Base-by-base conservation (phyloP, 2,113 vertebrate species). In the Lophotis ruficrista region DNA sequence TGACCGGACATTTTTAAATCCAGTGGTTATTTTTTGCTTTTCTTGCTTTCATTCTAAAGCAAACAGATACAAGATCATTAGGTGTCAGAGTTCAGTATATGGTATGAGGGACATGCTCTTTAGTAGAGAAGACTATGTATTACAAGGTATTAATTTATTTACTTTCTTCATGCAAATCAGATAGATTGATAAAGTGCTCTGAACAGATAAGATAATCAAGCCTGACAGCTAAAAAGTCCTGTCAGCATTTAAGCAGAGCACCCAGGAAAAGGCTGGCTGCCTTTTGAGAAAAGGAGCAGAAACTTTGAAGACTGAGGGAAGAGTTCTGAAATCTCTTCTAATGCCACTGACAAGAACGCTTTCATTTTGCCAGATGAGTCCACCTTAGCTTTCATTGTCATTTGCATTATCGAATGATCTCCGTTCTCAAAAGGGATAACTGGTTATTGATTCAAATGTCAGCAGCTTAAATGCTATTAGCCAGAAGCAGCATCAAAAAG, bases 401-500 rank as follows among this genome's bases (percentile, higher is more conserved):
- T 95, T 95, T 96, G 93, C 93, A 83, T 94, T 94, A 87, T 68
- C 18, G 2, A 97, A 91, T 84, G 18, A 69, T 93, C 78, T 93
- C 64, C 56, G 54, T 94, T 94, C 83, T 92, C 83, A 90, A 94
- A 87, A 90, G 16, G 65, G 69, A 79, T 85, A 94, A 95, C 79
- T 93, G 83, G 89, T 58, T 96, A 96, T 96, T 93, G 95, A 96
- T 95, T 96, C 76, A 58, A 89, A 76, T 73, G 87, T 94, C 94
- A 92, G 79, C 93, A 93, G 65, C 65, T 93, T 95, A 94, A 85
- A 85, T 87, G 79, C 51, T 72, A 81, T 92, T 93, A 92, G 28
- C 45, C 83, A 92, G 53, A 11, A 76, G 58, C 45, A 71, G 37
- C 47, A 83, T 82, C 75, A 93, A 90, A 93, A 89, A 54, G 57